Conservation (phyloP, 2,888 invertebrate genomes). For the Oligia fasciuncula region DNA sequence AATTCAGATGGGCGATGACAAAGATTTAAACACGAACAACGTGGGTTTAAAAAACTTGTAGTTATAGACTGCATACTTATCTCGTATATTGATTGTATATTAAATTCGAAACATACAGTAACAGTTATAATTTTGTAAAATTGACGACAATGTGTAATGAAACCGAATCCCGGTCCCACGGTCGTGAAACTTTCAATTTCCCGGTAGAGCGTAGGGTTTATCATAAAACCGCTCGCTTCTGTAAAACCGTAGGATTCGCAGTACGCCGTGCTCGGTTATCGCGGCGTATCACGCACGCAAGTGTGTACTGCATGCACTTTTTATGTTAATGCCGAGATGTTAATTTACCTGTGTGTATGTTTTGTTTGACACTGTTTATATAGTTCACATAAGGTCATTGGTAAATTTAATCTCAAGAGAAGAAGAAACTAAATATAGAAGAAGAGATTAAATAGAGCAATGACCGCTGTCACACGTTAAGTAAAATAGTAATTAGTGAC, state of each 20-base stretch:
- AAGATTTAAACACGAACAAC: too few relatives aligned
- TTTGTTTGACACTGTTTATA: constrained; percentile 6
- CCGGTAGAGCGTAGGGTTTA: constrained; percentile 18
- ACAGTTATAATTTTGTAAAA: constrained; percentile 27
- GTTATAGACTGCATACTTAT: background rate
- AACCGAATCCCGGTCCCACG: constrained; percentile 36
- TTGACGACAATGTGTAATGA: constrained; percentile 36
- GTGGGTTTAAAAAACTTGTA: too few relatives aligned
- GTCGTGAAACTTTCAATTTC: constrained; percentile 50
- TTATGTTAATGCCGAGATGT: constrained; percentile 17
- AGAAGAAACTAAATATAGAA: too few relatives aligned
- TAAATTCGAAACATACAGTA: constrained; percentile 14
- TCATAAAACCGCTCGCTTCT: constrained; percentile 49
- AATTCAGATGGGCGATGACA: too few relatives aligned
- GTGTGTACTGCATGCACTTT: constrained; percentile 55
- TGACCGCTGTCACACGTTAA: background rate
- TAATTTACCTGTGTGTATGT: constrained; percentile 17
- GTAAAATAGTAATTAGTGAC: constrained; percentile 2
- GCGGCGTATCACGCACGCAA: constrained; percentile 36
- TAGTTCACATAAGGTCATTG: background rate
- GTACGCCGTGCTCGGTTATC: constrained; percentile 29
- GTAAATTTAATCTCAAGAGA: too few relatives aligned
- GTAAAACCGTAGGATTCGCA: constrained; percentile 19
- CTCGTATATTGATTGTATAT: background rate
- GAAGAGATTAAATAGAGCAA: too few relatives aligned